phyloP scores from a whole-genome alignment of 2,797 vertebrate genomes.

The Myotis planiceps region DNA sequence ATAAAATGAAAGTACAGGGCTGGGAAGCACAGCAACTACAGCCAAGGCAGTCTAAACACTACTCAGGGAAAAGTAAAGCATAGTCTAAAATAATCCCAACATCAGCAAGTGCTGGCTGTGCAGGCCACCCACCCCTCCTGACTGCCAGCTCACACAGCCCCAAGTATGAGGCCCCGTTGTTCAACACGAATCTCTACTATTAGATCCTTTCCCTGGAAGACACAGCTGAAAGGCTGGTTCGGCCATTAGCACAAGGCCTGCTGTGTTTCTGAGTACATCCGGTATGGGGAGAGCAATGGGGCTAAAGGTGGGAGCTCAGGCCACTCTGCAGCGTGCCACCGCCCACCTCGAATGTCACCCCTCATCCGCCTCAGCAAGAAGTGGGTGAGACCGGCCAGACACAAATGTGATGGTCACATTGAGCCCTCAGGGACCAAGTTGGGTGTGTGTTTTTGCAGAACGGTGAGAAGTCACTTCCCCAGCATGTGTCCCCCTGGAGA shows the following conservation, averaged over 20 bases:
- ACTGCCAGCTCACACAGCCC: not conserved
- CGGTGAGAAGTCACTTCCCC: not conserved
- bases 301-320: not conserved
- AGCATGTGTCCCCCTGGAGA: not conserved
- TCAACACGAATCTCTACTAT: not conserved
- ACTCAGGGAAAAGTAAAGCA: not conserved
- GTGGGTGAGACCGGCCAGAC: no score
- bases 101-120: not conserved
- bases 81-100: not conserved
- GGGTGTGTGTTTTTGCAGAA: not conserved
- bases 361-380: not conserved
- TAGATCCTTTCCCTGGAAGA: not conserved
- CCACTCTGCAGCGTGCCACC: accelerated
- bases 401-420: accelerated
- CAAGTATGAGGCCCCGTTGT: not conserved
- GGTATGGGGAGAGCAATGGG: not conserved
- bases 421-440: not conserved
- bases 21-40: not conserved
- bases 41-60: not conserved
- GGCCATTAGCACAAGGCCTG: not conserved
- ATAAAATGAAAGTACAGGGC: not conserved
- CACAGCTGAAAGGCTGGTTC: accelerated
- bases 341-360: not conserved
- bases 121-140: not conserved
- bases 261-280: not conserved